Conservation (phyloP, 2,888 invertebrate genomes). For the Lamellibrachia columna region DNA sequence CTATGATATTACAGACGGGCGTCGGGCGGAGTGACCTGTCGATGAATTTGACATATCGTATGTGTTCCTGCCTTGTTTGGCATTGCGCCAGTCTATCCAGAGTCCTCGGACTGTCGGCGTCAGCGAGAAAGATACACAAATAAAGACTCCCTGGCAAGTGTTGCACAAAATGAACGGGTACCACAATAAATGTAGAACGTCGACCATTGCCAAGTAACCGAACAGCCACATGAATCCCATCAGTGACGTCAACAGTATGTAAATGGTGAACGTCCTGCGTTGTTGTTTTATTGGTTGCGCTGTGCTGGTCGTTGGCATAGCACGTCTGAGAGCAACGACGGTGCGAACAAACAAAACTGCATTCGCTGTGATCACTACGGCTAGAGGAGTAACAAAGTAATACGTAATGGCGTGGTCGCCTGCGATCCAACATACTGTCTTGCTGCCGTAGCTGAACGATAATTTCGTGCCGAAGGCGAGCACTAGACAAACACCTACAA, state of each 20-base stretch:
- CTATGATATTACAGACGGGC: neutral
- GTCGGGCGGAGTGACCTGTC: neutral
- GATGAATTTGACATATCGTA: neutral
- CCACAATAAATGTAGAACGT: conserved; percentile 17
- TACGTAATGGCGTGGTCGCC: neutral
- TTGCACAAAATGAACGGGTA: conserved; percentile 21
- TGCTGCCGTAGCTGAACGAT: neutral
- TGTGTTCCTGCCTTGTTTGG: neutral
- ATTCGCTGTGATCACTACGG: neutral
- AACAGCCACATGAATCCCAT: conserved; percentile 26
- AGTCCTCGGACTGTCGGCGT: neutral
- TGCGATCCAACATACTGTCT: conserved; percentile 20
- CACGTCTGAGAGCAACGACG: neutral
- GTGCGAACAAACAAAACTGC: conserved; percentile 7
- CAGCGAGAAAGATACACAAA: neutral
- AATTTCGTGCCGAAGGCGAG: neutral
- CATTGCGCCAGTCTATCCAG: neutral
- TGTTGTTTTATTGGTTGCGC: neutral
- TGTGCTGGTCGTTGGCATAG: neutral
- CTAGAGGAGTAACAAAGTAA: neutral
- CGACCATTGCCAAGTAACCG: conserved; percentile 22
- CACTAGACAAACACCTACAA: neutral
- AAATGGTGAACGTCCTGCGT: neutral
- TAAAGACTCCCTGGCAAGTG: conserved; percentile 19
- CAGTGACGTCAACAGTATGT: neutral